Evolutionary conservation across 1,140 invertebrate species (phyloP), one percentile per base, ranked within the genome.

Genomic region (Eciton burchellii): DNA sequence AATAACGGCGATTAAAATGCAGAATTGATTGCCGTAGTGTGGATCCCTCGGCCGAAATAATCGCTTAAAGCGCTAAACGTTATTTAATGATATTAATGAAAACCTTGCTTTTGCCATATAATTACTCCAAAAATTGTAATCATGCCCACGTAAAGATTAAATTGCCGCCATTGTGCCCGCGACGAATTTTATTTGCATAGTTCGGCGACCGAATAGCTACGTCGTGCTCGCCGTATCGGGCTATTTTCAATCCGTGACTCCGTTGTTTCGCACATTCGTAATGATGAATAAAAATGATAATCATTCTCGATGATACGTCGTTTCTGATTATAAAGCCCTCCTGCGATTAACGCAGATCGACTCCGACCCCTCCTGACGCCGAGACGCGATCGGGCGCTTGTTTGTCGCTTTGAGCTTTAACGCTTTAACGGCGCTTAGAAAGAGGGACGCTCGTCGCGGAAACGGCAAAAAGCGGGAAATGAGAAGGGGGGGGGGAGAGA

Each of bases 331-430:
- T 68, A 86, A 83, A 35, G 35, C 35, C 35, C 35, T 35, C 35
- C 35, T 52, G 65, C 68, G 76, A 87, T 86, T 83, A 21, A 49
- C 52, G 62, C 19, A 35, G 41, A 68, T 79, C 62, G 65, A 65
- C n/a, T n/a, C n/a, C n/a, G n/a, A n/a, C n/a, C n/a, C n/a, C n/a
- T n/a, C n/a, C n/a, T n/a, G n/a, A n/a, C n/a, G n/a, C n/a, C n/a
- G n/a, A n/a, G n/a, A n/a, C n/a, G n/a, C n/a, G n/a, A n/a, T n/a
- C n/a, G n/a, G n/a, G n/a, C n/a, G 77, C 71, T 79, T 88, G 76
- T 88, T 88, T 88, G 82, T 87, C 82, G 85, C 76, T 87, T 84
- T 68, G 81, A 84, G 82, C 65, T 83, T 79, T 82, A 87, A 88
- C n/a, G n/a, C n/a, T n/a, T n/a, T n/a, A n/a, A n/a, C 76, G 74